Evolutionary conservation across 2,797 vertebrate species (phyloP), one percentile per base, ranked within the genome.

Genomic region (Amblyopsis hoosieri): DNA sequence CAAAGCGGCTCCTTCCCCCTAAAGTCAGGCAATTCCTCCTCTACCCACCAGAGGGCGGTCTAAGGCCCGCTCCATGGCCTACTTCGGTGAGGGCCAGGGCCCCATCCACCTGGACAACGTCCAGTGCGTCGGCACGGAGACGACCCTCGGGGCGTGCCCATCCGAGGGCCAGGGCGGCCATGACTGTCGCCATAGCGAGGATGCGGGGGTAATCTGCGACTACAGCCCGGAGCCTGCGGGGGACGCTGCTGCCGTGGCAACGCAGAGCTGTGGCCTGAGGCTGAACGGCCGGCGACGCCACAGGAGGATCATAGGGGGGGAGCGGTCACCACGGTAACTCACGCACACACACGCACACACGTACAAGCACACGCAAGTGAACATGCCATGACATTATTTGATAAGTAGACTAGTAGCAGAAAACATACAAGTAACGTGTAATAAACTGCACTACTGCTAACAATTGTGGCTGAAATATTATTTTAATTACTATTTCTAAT

Each of bases 121-220:
- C 12, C 90, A 80, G 45, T 96, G 95, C 80, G 85, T 77, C 0
- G 95, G 95, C 19, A 80, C 54, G 0, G 95, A 96, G 81, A 62
- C 14, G 0, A 78, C 86, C 0, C 66, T 96, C 48, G 89, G 83
- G 1, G 90, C 94, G 49, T 96, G 95, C 75, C 62, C 70, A 1
- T 86, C 78, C 1, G 81, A 89, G 1, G 86, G 86, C 17, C 79
- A 76, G 0, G 84, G 81, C 0, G 74, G 75, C 54, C 93, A 89
- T 51, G 90, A 92, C 85, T 96, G 95, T 74, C 91, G 89, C 76
- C 94, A 94, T 80, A 94, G 90, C 15, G 93, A 94, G 63, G 93
- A 94, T 14, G 94, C 93, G 0, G 94, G 94, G 0, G 93, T 96
- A 49, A 95, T 95, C 72, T 96, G 95, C 62, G 92, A 94, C 82